A percentile compares a stretch with the other conserved stretches of the same genome.
Conservation (phyloP, 2,797 vertebrate genomes). For the Sebastes ruberrimus region DNA sequence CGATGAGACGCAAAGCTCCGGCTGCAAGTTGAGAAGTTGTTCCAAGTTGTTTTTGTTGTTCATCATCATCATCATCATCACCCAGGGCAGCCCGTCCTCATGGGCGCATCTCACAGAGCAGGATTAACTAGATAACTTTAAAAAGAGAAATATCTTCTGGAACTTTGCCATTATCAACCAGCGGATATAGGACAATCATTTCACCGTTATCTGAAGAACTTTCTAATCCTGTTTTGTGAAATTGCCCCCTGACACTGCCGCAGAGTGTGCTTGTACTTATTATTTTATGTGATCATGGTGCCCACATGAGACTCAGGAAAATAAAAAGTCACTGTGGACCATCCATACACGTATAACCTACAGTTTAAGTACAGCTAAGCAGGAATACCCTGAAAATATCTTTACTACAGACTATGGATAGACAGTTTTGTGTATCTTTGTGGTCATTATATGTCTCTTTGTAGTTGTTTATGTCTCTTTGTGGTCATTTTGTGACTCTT, state of each 20-base stretch:
- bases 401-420: background rate
- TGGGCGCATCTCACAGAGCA: background rate
- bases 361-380: background rate
- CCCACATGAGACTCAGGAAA: background rate
- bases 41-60: slow-evolving; percentile 2
- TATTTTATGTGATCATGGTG: background rate
- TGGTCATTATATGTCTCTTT: no score
- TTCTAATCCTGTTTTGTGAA: background rate
- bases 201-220: background rate
- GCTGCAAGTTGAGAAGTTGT: slow-evolving; percentile 24
- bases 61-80: slow-evolving; percentile 6
- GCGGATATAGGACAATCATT: background rate
- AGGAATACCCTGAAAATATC: background rate
- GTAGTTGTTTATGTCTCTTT: no score
- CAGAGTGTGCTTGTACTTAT: background rate
- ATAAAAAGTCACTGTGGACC: background rate
- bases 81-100: slow-evolving; percentile 19
- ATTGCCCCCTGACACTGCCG: background rate
- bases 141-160: background rate
- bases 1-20: slow-evolving; percentile 33
- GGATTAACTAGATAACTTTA: background rate
- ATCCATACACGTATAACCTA: background rate
- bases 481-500: no score
- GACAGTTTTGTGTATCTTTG: no score
- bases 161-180: background rate